Evolutionary conservation across 2,797 vertebrate species (phyloP).

Genomic region (Thamnophis elegans): DNA sequence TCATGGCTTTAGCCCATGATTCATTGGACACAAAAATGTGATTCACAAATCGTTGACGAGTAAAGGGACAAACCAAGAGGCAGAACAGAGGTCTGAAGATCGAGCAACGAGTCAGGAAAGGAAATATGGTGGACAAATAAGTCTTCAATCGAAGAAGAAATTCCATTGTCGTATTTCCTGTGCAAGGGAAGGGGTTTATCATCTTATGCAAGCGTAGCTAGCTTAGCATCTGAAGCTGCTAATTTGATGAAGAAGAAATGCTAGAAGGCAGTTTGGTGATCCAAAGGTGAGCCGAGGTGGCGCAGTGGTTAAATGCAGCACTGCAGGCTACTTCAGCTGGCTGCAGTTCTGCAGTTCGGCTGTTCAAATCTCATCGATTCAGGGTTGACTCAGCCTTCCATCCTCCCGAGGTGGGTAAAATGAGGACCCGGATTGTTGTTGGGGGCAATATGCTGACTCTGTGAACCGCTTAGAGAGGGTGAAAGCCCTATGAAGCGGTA

Average conservation of each 20-base stretch:
- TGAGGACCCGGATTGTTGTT: no score
- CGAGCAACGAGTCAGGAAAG: neutral
- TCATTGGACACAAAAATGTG: neutral
- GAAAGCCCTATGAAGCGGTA: no score
- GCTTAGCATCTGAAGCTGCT: neutral
- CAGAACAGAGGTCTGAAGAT: neutral
- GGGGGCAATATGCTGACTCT: no score
- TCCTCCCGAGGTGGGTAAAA: no score
- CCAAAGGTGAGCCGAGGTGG: no score
- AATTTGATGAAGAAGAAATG: neutral
- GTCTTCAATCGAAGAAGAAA: neutral
- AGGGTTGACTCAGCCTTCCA: no score
- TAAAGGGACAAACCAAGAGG: neutral
- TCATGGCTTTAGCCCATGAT: neutral
- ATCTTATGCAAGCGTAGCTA: neutral
- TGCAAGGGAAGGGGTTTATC: neutral
- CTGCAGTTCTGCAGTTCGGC: no score
- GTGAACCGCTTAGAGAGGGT: no score
- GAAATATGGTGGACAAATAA: neutral
- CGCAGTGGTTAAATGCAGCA: no score
- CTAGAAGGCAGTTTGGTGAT: neutral
- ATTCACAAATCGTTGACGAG: no score
- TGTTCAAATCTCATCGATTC: no score
- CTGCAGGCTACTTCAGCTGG: no score
- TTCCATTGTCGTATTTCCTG: neutral